Base-by-base conservation (phyloP, 2,113 vertebrate species). In the Butastur rufipennis region DNA sequence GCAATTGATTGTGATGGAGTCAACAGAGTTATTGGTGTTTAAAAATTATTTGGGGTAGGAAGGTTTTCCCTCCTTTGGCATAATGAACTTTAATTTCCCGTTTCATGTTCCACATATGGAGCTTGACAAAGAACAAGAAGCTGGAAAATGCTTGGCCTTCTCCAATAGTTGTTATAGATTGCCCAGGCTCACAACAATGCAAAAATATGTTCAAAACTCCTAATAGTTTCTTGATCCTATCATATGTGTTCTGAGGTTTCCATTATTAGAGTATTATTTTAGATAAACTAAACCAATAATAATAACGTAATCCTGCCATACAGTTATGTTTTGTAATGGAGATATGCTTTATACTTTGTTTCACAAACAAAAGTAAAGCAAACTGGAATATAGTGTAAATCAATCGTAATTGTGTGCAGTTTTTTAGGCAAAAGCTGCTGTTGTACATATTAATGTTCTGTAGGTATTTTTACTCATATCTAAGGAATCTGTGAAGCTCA, bases 391-490 rank as follows among this genome's bases (percentile, higher is more conserved):
- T 40, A 47, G 2, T 48, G 21, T 62, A 75, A 88, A 77, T 38
- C 0, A n/a, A 31, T 25, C 0, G 2, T 32, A 42, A 27, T 74
- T 87, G 61, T 86, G 4, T 78, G 17, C n/a, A 16, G 1, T 13
- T 14, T 79, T 59, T 47, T 43, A 73, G 23, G 16, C 17, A 72
- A 68, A 91, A 94, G 4, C 7, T 72, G 12, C 7, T 26, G 6
- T 61, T 90, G 1, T 67, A 55, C 48, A 29, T 29, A 45, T 2
- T 7, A 38, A 23, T 16, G 3, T 52, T 80, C 53, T 70, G 5
- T 13, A 62, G 16, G 8, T 1, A 0, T 59, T 90, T 91, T 75
- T 12, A 42, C 8, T 55, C 13, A 13, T 15, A 6, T 62, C 13
- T 65, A 34, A 68, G 36, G 31, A 83, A 66, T 38, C 12, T 70